Base-by-base conservation (phyloP, 2,888 invertebrate species). In the Dicyrtomina minuta region DNA sequence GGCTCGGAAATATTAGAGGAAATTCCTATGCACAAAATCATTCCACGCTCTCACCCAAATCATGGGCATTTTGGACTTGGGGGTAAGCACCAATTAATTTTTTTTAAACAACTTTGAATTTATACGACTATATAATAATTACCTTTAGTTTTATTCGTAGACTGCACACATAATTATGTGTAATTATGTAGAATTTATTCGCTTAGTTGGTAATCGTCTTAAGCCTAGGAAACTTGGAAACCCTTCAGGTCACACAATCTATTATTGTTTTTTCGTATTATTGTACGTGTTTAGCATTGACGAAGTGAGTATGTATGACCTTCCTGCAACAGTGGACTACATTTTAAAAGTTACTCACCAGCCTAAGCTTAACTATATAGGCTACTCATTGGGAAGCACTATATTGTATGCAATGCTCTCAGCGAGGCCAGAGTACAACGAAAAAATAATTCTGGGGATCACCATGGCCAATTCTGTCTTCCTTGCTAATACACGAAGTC, bases 1-100 rank as follows among this genome's bases (percentile, higher is more conserved):
- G 64, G 64, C 17, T 64, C 17, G 64, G 33, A 15, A 64, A 64
- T 33, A 26, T 15, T 5, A 49, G 64, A n/a, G 64, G 64, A 5
- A 64, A 49, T 22, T 15, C 22, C 6, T 64, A 64, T 20, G 10
- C 20, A 4, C 8, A 22, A 33, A 53, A 53, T 33, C 64, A 64
- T 33, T 44, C 46, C 1, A 3, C 41, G 3, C 22, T 61, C 2
- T 22, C 46, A 24, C 1, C 61, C 3, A 33, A 33, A 5, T 33
- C 33, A 5, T 33, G 3, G 4, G 33, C 33, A 3, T 33, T 5
- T 33, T 33, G 33, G 33, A 33, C 3, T 3, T 33, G 33, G 33
- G 33, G 33, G 33, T 33, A 33, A n/a, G 26, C 24, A 12, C 2
- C 1, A 55, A 55, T 12, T 46, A 3, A 17, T 20, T 46, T 4